These are phyloP conservation scores for Protophormia terraenovae DNA, from an alignment of 2,888 invertebrate species.

Conservation along the genomic window DNA sequence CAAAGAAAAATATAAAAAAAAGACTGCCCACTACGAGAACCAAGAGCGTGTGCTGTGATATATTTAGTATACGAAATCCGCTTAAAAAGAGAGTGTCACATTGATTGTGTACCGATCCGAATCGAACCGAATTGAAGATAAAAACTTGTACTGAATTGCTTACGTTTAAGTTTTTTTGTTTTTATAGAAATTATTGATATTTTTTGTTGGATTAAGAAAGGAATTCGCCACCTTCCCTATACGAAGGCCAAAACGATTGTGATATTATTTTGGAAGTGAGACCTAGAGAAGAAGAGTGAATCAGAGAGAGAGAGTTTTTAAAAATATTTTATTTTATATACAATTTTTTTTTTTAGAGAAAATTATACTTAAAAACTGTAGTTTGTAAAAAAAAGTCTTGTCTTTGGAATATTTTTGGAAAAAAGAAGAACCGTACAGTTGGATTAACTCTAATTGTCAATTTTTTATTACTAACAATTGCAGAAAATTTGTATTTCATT, in stretches of 20 bases:
- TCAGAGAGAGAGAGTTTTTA: background rate
- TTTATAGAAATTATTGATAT: conserved; percentile 39
- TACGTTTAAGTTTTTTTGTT: conserved; percentile 29
- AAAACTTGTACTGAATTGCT: conserved; percentile 23
- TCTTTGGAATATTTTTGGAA: conserved; percentile 15
- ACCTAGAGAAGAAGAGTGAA: background rate
- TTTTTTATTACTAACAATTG: conserved; percentile 41
- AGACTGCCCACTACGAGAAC: conserved; percentile 46
- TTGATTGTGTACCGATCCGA: conserved; percentile 33
- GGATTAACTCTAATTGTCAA: background rate
- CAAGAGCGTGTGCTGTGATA: conserved; percentile 62
- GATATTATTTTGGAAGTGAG: conserved; percentile 47
- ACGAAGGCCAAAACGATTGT: conserved; percentile 40
- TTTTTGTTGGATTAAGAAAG: conserved; percentile 22
- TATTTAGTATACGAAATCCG: conserved; percentile 42
- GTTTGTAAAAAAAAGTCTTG: conserved; percentile 54
- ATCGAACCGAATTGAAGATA: conserved; percentile 4
- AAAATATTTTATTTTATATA: conserved; percentile 10
- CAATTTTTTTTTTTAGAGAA: background rate
- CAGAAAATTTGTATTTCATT: conserved; percentile 41
- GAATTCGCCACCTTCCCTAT: conserved; percentile 1
- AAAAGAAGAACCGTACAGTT: background rate
- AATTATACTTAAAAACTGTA: conserved; percentile 8
- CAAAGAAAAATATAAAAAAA: conserved; percentile 23
- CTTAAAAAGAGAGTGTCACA: conserved; percentile 5